These are phyloP conservation scores for Prietella phreatophila DNA, from an alignment of 2,113 vertebrate species.

Conservation along the genomic window DNA sequence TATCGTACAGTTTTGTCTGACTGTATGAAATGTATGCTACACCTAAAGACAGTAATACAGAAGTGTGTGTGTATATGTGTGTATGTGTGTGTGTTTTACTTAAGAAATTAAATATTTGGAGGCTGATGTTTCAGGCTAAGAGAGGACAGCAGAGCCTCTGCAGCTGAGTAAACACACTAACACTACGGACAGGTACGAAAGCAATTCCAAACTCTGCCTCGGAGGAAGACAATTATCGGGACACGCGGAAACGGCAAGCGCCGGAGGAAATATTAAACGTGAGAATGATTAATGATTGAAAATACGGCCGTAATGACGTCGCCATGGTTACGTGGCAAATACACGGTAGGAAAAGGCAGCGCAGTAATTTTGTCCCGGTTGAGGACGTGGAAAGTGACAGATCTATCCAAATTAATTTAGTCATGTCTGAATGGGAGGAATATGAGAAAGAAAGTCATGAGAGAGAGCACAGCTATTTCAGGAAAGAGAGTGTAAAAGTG, in stretches of 20 bases:
- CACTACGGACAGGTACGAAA: slow-evolving; percentile 66
- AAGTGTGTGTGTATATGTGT: slow-evolving; percentile 48
- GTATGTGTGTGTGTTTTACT: slow-evolving; percentile 70
- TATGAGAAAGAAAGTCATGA: neutral
- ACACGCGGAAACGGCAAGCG: slow-evolving; percentile 33
- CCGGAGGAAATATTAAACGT: slow-evolving; percentile 48
- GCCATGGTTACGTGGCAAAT: slow-evolving; percentile 30
- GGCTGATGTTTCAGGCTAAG: slow-evolving; percentile 69
- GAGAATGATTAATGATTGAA: slow-evolving; percentile 56
- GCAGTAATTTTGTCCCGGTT: slow-evolving; percentile 1
- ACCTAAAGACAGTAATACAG: slow-evolving; percentile 7
- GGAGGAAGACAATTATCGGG: slow-evolving; percentile 50
- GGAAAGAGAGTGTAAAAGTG: neutral
- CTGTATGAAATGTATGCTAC: neutral
- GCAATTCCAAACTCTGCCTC: slow-evolving; percentile 34
- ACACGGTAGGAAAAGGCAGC: neutral
- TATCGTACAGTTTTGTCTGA: neutral
- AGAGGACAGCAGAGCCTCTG: slow-evolving; percentile 67
- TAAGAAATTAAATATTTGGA: slow-evolving; percentile 83
- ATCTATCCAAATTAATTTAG: slow-evolving; percentile 17
- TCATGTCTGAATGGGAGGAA: slow-evolving; percentile 20
- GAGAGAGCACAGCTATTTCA: neutral
- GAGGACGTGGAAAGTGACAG: neutral
- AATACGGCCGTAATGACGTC: slow-evolving; percentile 45
- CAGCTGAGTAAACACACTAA: slow-evolving; percentile 78